Evolutionary conservation across 2,113 vertebrate species (phyloP), one percentile per base, ranked within the genome.

Genomic region (Leucosticte australis): DNA sequence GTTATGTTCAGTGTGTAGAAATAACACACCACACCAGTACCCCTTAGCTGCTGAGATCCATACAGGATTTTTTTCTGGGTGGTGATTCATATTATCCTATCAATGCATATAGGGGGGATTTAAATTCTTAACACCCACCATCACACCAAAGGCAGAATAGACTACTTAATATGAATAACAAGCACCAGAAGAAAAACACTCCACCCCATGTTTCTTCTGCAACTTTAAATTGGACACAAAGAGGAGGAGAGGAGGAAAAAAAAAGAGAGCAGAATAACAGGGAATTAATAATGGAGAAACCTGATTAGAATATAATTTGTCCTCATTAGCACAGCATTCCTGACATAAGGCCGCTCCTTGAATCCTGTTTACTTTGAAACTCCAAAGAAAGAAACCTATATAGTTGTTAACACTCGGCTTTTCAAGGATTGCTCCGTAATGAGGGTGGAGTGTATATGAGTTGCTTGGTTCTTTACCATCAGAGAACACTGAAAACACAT

Each of bases 261-360:
- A n/a, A 86, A 71, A 92, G 92, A 87, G 92, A 78, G 91, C 94
- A 97, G 93, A 96, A 96, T 95, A 97, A 95, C 95, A 95, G 96
- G 63, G 95, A 97, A 97, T 97, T 97, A 97, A 97, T 97, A 98
- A 98, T 96, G 95, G 96, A 95, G 96, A 94, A 96, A 97, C 97
- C 96, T 98, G 97, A 98, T 98, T 97, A 96, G 97, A 98, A 97
- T 97, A 98, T 97, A 97, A 97, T 97, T 97, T 97, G 96, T 97
- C 97, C 97, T 98, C 97, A 98, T 98, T 98, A 98, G 96, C 70
- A 95, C 92, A 96, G 96, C 92, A 94, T 97, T 97, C 95, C 95
- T 97, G 96, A 96, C 96, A 97, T 95, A 97, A 97, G 95, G 92
- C 95, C 4, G 92, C 94, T 97, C 96, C 96, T 97, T 96, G 95